Evolutionary conservation across 2,113 vertebrate genomes (phyloP).

Genomic region (Martes martes): DNA sequence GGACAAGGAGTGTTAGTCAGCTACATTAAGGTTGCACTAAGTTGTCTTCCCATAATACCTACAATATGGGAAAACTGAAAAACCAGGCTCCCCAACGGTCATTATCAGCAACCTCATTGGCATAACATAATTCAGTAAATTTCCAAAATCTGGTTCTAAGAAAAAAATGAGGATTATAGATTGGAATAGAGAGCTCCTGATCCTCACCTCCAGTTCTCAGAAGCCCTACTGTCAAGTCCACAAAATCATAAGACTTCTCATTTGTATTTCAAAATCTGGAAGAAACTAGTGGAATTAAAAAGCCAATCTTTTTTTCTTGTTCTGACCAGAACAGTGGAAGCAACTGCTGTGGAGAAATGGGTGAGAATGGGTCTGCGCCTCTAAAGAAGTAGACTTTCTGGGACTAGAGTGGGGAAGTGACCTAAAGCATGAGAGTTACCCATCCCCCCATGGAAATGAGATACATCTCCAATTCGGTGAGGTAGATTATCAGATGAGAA

Average conservation of each 20-base stretch:
- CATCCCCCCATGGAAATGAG: fast-evolving
- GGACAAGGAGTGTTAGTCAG: background rate
- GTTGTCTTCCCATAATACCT: background rate
- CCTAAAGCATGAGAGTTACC: background rate
- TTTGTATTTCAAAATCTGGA: background rate
- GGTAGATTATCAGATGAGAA: background rate
- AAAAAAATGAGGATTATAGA: background rate
- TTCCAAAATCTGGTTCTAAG: background rate
- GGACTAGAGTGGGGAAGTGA: background rate
- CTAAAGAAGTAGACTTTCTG: background rate
- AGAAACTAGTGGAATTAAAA: background rate
- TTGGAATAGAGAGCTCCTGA: background rate
- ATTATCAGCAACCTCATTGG: background rate
- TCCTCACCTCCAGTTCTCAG: background rate
- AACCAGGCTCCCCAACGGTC: fast-evolving
- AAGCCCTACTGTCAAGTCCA: background rate
- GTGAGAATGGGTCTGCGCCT: background rate
- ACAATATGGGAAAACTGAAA: background rate
- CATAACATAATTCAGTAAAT: background rate
- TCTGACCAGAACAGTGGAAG: background rate
- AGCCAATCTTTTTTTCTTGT: background rate
- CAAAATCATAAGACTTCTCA: background rate
- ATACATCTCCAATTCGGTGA: background rate
- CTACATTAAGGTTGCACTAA: background rate
- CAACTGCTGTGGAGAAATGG: background rate